A percentile compares a stretch with the other conserved stretches of the same genome.
Evolutionary conservation across 1,140 invertebrate genomes (phyloP).

Genomic region (Condylostylus longicornis): DNA sequence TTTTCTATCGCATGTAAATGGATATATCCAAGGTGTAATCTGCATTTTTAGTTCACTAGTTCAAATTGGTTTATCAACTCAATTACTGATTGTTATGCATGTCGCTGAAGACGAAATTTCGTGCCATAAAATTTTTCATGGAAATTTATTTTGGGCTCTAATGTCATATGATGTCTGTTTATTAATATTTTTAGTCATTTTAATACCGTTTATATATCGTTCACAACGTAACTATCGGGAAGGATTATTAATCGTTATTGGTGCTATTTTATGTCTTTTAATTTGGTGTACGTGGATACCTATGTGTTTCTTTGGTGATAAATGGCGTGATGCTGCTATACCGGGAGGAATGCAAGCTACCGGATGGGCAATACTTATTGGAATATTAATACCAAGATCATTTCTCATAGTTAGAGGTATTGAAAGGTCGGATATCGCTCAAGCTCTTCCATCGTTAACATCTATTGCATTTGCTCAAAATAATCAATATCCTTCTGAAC

Average conservation of each 20-base stretch:
- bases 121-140: constrained; percentile 32
- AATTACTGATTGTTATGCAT: constrained; percentile 31
- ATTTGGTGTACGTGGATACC: constrained; percentile 41
- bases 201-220: constrained; percentile 38
- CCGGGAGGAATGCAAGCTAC: constrained; percentile 40
- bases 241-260: constrained; percentile 34
- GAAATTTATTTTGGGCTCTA: constrained; percentile 31
- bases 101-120: constrained; percentile 25
- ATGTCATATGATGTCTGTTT: constrained; percentile 40
- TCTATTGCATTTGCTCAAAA: constrained; percentile 31
- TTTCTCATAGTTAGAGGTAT: constrained; percentile 42
- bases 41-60: constrained; percentile 41
- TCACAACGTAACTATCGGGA: constrained; percentile 48
- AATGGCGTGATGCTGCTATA: constrained; percentile 41
- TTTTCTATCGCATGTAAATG: constrained; percentile 44
- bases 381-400: constrained; percentile 43
- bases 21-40: constrained; percentile 39
- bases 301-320: constrained; percentile 32
- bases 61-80: constrained; percentile 36
- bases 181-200: constrained; percentile 34
- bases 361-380: constrained; percentile 37
- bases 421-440: constrained; percentile 36
- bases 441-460: constrained; percentile 33
- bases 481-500: constrained; percentile 31
- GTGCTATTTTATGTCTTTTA: constrained; percentile 23